phyloP scores from a whole-genome alignment of 2,797 vertebrate species.

The Parauchenoglanis ngamensis region DNA sequence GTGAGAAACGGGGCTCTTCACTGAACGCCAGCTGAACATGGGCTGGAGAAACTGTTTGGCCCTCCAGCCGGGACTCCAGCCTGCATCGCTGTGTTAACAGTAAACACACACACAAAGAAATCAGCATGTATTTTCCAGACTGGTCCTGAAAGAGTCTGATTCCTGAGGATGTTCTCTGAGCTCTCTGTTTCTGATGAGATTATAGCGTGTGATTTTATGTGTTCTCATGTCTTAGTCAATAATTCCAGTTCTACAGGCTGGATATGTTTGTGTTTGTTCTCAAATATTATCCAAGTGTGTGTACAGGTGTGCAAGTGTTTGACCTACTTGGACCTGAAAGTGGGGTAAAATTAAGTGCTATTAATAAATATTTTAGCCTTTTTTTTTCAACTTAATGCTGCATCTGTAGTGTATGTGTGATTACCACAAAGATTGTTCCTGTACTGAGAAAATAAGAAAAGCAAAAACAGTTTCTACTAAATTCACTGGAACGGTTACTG shows the following conservation, averaged over 20 bases:
- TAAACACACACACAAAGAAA: constrained; percentile 23
- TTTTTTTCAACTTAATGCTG: background rate
- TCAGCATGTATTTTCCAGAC: background rate
- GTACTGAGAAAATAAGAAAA: background rate
- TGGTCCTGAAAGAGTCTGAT: background rate
- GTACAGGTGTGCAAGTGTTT: constrained; percentile 26
- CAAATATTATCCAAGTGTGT: constrained; percentile 39
- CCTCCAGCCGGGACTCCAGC: constrained; percentile 64
- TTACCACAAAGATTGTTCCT: background rate
- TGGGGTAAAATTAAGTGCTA: background rate
- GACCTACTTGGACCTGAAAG: background rate
- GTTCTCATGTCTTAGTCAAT: background rate
- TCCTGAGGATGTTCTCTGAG: background rate
- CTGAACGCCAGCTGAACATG: constrained; percentile 76
- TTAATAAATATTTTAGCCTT: background rate
- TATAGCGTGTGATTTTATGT: too few relatives aligned
- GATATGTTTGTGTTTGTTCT: constrained; percentile 32
- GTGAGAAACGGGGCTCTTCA: constrained; percentile 61
- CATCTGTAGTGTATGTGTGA: background rate
- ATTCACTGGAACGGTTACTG: background rate
- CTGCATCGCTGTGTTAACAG: constrained; percentile 63
- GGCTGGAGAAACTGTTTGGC: constrained; percentile 71
- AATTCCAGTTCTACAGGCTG: constrained; percentile 32
- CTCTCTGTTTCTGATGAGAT: background rate
- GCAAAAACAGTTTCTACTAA: background rate